Conservation (phyloP, 2,113 vertebrate species). For the Megatriorchis doriae region DNA sequence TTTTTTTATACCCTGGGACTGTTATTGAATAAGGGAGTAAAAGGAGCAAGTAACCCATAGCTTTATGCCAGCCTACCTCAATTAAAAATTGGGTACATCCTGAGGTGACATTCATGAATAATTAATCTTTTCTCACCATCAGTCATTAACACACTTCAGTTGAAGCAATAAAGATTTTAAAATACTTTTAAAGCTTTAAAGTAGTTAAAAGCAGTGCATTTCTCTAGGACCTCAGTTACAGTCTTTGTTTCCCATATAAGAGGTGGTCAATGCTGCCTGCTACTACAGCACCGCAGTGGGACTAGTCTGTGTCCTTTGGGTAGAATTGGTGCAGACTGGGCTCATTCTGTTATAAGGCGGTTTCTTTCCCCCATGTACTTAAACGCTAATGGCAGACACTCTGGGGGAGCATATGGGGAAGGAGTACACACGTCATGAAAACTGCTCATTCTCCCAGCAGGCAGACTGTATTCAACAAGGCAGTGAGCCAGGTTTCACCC, state of each 20-base stretch:
- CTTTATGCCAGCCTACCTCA: neutral
- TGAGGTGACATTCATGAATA: neutral
- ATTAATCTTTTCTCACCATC: neutral
- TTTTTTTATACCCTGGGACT: neutral
- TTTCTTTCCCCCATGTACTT: neutral
- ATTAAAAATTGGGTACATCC: neutral
- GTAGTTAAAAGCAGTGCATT: neutral
- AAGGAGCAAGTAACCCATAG: neutral
- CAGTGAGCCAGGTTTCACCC: neutral
- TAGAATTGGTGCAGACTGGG: neutral
- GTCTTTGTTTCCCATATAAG: neutral
- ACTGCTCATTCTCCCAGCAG: conserved; percentile 41
- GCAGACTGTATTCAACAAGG: neutral
- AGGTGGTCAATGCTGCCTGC: neutral
- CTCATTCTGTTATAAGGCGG: neutral
- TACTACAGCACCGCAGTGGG: rapidly evolving
- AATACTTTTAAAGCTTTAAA: neutral
- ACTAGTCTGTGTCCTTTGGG: neutral
- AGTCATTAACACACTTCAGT: neutral
- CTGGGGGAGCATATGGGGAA: neutral
- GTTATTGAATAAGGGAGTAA: neutral
- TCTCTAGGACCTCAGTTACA: neutral
- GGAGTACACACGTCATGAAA: neutral
- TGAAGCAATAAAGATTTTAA: neutral
- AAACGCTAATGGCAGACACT: neutral